Evolutionary conservation across 1,140 invertebrate genomes (phyloP).

Genomic region (Drosophila bifasciata): DNA sequence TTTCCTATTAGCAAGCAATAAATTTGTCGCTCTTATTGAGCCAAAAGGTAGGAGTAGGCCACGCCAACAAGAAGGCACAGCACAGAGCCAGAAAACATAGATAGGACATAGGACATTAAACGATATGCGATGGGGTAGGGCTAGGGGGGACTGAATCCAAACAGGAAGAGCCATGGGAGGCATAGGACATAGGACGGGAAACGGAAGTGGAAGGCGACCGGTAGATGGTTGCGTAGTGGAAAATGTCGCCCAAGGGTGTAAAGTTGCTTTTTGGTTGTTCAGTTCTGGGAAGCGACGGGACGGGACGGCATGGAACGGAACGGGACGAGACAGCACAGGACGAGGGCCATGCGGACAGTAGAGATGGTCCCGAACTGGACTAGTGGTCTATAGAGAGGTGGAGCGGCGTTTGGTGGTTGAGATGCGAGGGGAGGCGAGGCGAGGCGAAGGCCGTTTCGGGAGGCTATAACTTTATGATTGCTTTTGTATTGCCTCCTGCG

Average conservation of each 20-base stretch:
- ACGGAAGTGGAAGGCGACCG: background rate
- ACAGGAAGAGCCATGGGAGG: background rate
- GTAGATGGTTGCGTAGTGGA: conserved; percentile 14
- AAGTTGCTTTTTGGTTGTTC: conserved; percentile 37
- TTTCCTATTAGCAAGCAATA: conserved; percentile 77
- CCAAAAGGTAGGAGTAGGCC: conserved; percentile 33
- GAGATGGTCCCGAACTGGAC: background rate
- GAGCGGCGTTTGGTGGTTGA: background rate
- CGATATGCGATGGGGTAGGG: background rate
- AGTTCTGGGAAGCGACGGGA: too few species aligned
- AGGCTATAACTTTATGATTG: conserved; percentile 75
- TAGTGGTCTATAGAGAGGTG: background rate
- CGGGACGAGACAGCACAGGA: background rate
- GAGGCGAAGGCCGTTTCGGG: conserved; percentile 21
- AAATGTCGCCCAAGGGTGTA: conserved; percentile 54
- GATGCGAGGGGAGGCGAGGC: background rate
- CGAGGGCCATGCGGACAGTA: too few species aligned
- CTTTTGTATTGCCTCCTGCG: conserved; percentile 71
- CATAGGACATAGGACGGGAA: background rate
- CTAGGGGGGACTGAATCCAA: background rate
- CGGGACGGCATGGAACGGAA: background rate
- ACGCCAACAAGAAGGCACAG: background rate
- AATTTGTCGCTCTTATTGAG: conserved; percentile 67
- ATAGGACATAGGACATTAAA: conserved; percentile 43
- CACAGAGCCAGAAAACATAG: conserved; percentile 42